Percentiles rank a stretch among this genome's conserved stretches.
phyloP scores from a whole-genome alignment of 2,888 invertebrate species.

The Aphrophora alni region DNA sequence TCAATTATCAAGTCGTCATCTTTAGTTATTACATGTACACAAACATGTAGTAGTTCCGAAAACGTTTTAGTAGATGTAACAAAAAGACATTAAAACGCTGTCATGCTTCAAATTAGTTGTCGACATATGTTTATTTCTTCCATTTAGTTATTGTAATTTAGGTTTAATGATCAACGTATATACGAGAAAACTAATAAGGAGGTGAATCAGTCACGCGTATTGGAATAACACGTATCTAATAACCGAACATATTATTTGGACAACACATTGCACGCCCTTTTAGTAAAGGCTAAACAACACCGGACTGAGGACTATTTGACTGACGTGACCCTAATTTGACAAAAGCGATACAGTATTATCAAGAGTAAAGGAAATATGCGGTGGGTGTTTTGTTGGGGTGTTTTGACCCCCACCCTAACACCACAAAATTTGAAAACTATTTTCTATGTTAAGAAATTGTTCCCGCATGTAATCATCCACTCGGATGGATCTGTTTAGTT shows the following conservation, averaged over 20 bases:
- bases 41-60: no score
- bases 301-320: background rate
- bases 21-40: no score
- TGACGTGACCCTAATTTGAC: conserved; percentile 2
- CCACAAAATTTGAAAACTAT: conserved; percentile 31
- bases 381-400: conserved; percentile 9
- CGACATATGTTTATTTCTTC: no score
- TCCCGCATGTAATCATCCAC: conserved; percentile 31
- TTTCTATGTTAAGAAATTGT: conserved; percentile 33
- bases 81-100: no score
- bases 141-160: no score
- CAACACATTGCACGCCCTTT: background rate
- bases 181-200: no score
- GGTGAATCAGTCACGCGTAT: no score
- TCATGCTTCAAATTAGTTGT: no score
- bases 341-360: background rate
- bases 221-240: background rate
- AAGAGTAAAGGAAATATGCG: background rate
- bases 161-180: no score
- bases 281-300: background rate
- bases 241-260: background rate
- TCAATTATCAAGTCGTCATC: no score
- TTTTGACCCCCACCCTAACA: conserved; percentile 4
- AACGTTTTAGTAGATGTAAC: no score
- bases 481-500: conserved; percentile 35